These are phyloP conservation scores for Thaumetopoea pityocampa DNA, from an alignment of 1,140 invertebrate species.

Conservation along the genomic window DNA sequence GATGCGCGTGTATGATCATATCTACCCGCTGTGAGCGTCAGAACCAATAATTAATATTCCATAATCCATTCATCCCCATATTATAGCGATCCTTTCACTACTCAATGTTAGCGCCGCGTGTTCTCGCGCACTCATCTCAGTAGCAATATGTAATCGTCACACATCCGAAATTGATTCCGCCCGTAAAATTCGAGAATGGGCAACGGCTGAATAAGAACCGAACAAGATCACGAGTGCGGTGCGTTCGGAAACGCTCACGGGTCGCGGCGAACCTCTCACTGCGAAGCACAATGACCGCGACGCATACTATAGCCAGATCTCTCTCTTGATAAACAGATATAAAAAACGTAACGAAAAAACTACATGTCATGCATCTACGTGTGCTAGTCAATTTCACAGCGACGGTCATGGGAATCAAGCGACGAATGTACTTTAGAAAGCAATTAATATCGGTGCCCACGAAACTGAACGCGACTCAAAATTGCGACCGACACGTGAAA, in stretches of 20 bases:
- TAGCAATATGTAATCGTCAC: constrained; percentile 60
- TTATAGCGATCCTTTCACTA: constrained; percentile 48
- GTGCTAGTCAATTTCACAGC: constrained; percentile 68
- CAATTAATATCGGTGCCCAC: constrained; percentile 66
- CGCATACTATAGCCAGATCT: constrained; percentile 62
- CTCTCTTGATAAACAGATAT: constrained; percentile 57
- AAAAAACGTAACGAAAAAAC: constrained; percentile 64
- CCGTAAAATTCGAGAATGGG: constrained; percentile 67
- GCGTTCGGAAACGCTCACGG: constrained; percentile 31
- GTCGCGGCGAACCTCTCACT: constrained; percentile 29
- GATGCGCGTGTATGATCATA: constrained; percentile 58
- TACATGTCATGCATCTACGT: constrained; percentile 73
- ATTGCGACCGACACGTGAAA: constrained; percentile 53
- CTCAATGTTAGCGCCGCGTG: neutral
- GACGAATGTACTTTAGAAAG: constrained; percentile 65
- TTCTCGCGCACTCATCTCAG: constrained; percentile 23
- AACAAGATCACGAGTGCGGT: constrained; percentile 59
- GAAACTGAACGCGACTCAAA: constrained; percentile 47
- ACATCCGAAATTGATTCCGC: constrained; percentile 59
- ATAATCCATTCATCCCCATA: constrained; percentile 61
- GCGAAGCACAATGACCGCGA: constrained; percentile 56
- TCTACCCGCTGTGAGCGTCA: constrained; percentile 53
- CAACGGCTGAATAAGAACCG: constrained; percentile 51
- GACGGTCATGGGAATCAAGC: constrained; percentile 68
- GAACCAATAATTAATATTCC: constrained; percentile 64